These are phyloP conservation scores for Pterocles burchelli DNA, from an alignment of 2,113 vertebrate species.

Conservation along the genomic window DNA sequence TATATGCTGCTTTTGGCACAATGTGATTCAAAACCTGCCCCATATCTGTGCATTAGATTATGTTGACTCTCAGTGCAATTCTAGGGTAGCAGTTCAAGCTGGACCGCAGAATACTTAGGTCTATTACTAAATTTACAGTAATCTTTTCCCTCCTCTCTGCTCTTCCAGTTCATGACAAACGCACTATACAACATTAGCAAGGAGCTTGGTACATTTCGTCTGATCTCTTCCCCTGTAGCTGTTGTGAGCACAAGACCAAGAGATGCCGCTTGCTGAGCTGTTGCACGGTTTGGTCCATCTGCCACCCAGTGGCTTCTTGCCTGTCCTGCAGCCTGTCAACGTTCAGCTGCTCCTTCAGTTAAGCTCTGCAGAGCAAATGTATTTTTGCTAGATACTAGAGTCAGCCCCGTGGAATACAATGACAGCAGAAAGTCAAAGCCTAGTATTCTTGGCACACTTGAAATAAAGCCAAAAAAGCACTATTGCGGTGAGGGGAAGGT, in stretches of 20 bases:
- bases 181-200: neutral
- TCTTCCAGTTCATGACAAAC: neutral
- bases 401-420: fast-evolving
- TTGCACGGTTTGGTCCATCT: neutral
- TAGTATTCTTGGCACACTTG: fast-evolving
- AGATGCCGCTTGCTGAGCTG: neutral
- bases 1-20: neutral
- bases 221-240: no score
- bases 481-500: fast-evolving
- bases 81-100: neutral
- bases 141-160: neutral
- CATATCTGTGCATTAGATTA: neutral
- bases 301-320: neutral
- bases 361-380: neutral
- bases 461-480: neutral
- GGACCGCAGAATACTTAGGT: neutral
- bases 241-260: neutral
- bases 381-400: neutral
- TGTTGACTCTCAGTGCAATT: neutral
- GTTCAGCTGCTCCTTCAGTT: neutral
- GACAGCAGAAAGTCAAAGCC: neutral
- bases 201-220: neutral
- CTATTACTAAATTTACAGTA: neutral
- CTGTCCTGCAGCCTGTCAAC: neutral
- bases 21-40: neutral